Base-by-base conservation (phyloP, 1,140 invertebrate genomes). In the Antheraea pernyi region DNA sequence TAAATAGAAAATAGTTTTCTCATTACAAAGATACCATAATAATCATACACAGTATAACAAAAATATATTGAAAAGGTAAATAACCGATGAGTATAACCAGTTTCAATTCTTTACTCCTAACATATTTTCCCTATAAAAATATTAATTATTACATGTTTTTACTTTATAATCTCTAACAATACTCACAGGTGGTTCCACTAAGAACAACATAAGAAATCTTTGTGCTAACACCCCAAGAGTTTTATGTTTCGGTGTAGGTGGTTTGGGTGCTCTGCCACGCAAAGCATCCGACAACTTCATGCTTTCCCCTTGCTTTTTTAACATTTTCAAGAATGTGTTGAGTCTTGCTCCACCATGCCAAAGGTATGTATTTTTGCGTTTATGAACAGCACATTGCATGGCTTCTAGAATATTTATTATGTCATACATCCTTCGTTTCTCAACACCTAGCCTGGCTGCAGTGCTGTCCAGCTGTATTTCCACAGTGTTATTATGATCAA, bases 351-450 rank as follows among this genome's bases (percentile, higher is more conserved):
- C 89, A 65, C 94, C 94, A 86, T 93, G 93, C 94, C 94, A 95
- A 10, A 92, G 79, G 77, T 95, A 95, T 53, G 93, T 93, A 82
- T 95, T 94, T 82, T 53, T 53, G 46, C 93, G 91, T 77, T 93
- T 93, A 74, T 94, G 93, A 11, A 94, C 94, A 30, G 95, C 94
- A 90, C 95, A 95, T 80, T 96, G 94, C 76, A 96, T 93, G 82
- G 95, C 95, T 83, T 96, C 95, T 63, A 96, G 84, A 63, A 96
- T 95, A 91, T 96, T 96, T 46, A 96, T 95, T 70, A 96, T 96
- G 79, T 96, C 96, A 91, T 96, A 96, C 84, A 96, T 95, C 81
- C 96, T 93, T 61, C 96, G 83, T 76, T 96, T 94, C 83, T 95
- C 95, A 10, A 94, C 94, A 7, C 93, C 93, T 69, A 95, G 72